A percentile compares a stretch with the other conserved stretches of the same genome.
phyloP scores from a whole-genome alignment of 1,140 invertebrate genomes.

The Cydia amplana region DNA sequence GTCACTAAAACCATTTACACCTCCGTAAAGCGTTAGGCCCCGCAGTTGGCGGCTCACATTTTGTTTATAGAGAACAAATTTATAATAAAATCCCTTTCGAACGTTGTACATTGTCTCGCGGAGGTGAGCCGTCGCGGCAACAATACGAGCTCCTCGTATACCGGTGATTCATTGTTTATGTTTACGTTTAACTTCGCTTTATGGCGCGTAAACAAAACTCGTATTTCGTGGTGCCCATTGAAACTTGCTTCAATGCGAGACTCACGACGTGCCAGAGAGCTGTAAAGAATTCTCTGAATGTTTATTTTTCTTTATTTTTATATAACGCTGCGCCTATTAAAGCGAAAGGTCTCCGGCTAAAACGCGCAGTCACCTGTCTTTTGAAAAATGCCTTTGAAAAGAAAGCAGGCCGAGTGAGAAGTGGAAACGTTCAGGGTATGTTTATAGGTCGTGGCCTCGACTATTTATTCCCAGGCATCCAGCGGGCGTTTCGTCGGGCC shows the following conservation, averaged over 20 bases:
- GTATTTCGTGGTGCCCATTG: slow-evolving; percentile 35
- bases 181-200: slow-evolving; percentile 31
- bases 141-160: slow-evolving; percentile 12
- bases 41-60: neutral
- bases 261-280: neutral
- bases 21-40: slow-evolving; percentile 6
- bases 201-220: slow-evolving; percentile 31
- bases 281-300: slow-evolving; percentile 36
- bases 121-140: slow-evolving; percentile 15
- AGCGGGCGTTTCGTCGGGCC: slow-evolving; percentile 14
- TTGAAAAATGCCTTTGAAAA: slow-evolving; percentile 43
- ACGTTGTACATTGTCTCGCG: slow-evolving; percentile 23
- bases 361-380: slow-evolving; percentile 42
- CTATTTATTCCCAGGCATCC: slow-evolving; percentile 34
- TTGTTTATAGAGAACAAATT: slow-evolving; percentile 27
- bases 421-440: slow-evolving; percentile 39
- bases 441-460: slow-evolving; percentile 44
- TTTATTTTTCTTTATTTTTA: slow-evolving; percentile 48
- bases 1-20: slow-evolving; percentile 32
- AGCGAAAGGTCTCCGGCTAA: slow-evolving; percentile 34
- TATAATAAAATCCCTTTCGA: slow-evolving; percentile 15
- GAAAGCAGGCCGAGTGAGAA: slow-evolving; percentile 40
- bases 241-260: slow-evolving; percentile 34
- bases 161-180: slow-evolving; percentile 32
- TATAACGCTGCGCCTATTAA: slow-evolving; percentile 19